phyloP scores from a whole-genome alignment of 2,888 invertebrate genomes.

The Phortica magna region DNA sequence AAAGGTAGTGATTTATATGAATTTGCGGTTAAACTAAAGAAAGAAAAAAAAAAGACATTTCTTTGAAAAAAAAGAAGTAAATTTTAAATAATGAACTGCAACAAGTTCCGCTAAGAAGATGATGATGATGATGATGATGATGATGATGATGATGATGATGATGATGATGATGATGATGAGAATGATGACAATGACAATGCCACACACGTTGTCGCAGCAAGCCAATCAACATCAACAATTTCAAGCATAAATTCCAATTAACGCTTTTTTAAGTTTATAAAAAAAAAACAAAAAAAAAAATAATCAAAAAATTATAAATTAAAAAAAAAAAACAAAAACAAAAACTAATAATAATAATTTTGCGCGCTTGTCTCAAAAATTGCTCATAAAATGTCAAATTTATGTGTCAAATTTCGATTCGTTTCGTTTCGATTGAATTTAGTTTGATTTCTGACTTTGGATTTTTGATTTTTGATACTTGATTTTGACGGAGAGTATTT shows the following conservation, averaged over 20 bases:
- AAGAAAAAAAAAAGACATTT: neutral
- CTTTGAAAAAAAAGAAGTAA: no score
- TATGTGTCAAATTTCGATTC: neutral
- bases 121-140: no score
- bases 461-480: neutral
- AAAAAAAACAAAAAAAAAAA: neutral
- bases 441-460: neutral
- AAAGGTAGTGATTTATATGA: neutral
- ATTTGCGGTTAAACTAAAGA: neutral
- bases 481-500: neutral
- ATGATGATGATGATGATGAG: no score
- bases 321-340: neutral
- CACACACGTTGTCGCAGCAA: neutral
- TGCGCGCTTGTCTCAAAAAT: neutral
- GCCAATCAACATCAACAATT: neutral
- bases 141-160: no score
- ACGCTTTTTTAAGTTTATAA: neutral
- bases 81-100: no score
- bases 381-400: constrained; percentile 23
- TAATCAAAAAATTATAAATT: neutral
- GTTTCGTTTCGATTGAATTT: constrained; percentile 5
- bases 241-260: constrained; percentile 48
- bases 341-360: neutral
- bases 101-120: no score
- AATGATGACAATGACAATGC: neutral